Percentiles rank a stretch among this genome's conserved stretches.
phyloP scores from a whole-genome alignment of 2,113 vertebrate genomes.

The Platycercus adscitus region DNA sequence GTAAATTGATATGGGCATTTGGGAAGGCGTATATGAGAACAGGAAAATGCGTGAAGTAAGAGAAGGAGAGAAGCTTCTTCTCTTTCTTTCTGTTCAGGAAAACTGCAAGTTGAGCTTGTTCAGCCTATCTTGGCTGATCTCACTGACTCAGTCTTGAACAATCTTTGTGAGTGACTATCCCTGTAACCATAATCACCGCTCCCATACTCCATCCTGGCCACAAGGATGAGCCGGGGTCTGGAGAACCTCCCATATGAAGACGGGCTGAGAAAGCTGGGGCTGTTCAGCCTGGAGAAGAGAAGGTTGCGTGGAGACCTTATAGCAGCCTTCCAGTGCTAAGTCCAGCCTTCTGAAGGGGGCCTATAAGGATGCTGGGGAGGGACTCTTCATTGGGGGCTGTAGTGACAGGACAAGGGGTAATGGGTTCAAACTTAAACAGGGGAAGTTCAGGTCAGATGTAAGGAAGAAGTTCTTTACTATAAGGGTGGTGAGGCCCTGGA shows the following conservation, averaged over 20 bases:
- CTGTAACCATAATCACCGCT: fast-evolving
- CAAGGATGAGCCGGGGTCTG: not conserved
- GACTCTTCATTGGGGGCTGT: not conserved
- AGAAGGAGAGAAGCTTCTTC: not conserved
- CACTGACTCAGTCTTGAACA: not conserved
- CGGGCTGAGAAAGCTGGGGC: not conserved
- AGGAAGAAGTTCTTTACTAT: not conserved
- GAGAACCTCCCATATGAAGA: not conserved
- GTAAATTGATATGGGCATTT: not conserved
- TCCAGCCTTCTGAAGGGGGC: not conserved
- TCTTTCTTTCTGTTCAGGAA: not conserved
- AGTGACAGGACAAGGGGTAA: not conserved
- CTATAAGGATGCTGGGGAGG: not conserved
- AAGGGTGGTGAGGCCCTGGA: not conserved
- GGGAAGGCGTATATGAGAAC: not conserved
- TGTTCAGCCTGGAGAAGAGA: not conserved
- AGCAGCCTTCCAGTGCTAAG: not conserved
- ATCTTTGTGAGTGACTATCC: not conserved
- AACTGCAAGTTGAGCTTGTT: not conserved
- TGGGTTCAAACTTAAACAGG: not conserved
- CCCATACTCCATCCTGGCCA: not conserved
- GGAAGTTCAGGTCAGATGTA: not conserved
- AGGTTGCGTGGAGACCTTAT: not conserved
- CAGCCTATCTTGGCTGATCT: not conserved
- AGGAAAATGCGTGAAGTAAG: not conserved